A percentile compares a stretch with the other conserved stretches of the same genome.
Conservation (phyloP, 2,888 invertebrate species). For the Cantharis flavilabris region DNA sequence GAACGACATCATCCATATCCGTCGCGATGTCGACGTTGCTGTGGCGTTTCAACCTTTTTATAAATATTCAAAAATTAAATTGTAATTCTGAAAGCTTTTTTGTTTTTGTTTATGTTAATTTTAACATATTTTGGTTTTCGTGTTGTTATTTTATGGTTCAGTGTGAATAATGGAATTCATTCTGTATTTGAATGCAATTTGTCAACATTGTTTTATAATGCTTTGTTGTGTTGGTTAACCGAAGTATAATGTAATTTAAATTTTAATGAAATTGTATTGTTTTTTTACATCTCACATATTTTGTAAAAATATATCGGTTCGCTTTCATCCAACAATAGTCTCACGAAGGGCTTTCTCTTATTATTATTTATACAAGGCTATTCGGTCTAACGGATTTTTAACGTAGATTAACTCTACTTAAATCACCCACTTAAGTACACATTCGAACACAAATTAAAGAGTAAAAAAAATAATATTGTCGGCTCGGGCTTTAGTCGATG, state of each 20-base stretch:
- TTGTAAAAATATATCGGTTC: neutral
- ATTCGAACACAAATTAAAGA: neutral
- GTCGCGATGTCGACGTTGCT: constrained; percentile 24
- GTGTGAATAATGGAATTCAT: neutral
- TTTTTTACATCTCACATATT: neutral
- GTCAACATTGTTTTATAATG: neutral
- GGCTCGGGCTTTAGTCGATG: neutral
- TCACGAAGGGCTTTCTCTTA: too few species aligned
- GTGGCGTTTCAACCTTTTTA: constrained; percentile 19
- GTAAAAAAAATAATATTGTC: neutral
- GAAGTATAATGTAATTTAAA: neutral
- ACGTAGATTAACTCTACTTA: neutral
- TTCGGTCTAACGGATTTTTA: neutral
- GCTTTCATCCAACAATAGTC: too few species aligned
- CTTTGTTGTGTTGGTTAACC: neutral
- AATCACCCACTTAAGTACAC: neutral
- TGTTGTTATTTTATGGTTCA: neutral
- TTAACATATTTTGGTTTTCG: neutral
- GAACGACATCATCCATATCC: constrained; percentile 27
- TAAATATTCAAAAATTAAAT: neutral
- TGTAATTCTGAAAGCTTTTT: neutral
- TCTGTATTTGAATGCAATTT: neutral
- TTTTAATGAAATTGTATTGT: neutral
- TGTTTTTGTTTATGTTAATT: neutral
- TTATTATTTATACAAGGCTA: neutral